Conservation (phyloP, 1,140 invertebrate species). For the Coptotermes formosanus region DNA sequence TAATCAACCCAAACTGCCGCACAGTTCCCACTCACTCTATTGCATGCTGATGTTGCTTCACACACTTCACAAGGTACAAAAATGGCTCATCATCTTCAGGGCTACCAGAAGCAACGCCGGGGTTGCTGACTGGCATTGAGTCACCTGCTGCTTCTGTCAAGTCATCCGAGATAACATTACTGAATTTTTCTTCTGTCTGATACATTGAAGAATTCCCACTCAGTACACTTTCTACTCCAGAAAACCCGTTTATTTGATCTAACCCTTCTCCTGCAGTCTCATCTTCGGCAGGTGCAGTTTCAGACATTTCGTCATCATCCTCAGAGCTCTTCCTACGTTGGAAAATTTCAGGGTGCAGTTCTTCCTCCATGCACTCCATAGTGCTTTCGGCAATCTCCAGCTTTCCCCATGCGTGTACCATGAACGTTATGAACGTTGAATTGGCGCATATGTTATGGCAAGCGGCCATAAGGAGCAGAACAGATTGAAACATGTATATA, state of each 20-base stretch:
- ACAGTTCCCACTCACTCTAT: background rate
- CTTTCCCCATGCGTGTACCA: slow-evolving; percentile 30
- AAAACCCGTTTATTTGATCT: background rate
- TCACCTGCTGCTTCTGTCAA: background rate
- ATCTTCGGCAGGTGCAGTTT: background rate
- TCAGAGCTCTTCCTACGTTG: background rate
- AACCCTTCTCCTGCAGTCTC: background rate
- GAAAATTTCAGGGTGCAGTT: background rate
- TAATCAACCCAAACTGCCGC: no score
- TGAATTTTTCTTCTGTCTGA: background rate
- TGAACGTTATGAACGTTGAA: slow-evolving; percentile 30
- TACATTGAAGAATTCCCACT: background rate
- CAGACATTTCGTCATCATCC: background rate
- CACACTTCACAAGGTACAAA: background rate
- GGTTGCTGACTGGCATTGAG: background rate
- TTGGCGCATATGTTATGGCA: slow-evolving; percentile 22
- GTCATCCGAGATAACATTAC: background rate
- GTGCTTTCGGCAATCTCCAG: slow-evolving; percentile 27
- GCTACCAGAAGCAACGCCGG: background rate
- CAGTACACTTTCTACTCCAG: background rate
- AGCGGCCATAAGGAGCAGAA: background rate
- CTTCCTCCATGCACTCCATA: background rate
- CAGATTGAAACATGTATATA: slow-evolving; percentile 21
- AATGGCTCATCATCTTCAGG: background rate
- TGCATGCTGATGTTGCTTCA: background rate